Conservation (phyloP, 2,797 vertebrate species). For the Tinamus major region DNA sequence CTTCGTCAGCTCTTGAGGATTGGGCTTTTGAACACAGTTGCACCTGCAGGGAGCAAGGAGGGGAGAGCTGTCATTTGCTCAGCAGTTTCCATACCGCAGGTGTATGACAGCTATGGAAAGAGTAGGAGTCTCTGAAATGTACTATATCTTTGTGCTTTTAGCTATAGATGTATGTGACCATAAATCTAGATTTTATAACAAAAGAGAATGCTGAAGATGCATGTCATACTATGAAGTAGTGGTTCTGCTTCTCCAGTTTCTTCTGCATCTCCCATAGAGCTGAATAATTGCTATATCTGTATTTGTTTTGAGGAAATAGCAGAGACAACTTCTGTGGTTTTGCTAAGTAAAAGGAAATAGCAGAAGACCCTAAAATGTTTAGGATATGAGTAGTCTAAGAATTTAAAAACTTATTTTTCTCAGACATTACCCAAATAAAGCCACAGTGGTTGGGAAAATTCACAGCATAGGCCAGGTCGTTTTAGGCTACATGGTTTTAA, state of each 20-base stretch:
- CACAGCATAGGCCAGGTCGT: background rate
- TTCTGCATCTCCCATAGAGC: background rate
- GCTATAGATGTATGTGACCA: background rate
- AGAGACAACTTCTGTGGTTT: background rate
- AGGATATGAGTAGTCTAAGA: background rate
- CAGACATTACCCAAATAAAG: background rate
- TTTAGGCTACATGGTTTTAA: background rate
- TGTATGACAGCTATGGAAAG: background rate
- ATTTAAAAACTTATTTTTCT: background rate
- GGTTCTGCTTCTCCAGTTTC: background rate
- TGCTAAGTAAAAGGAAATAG: background rate
- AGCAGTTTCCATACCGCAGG: background rate
- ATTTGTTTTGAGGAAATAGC: background rate
- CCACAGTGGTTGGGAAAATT: background rate
- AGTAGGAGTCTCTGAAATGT: background rate
- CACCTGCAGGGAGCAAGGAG: background rate
- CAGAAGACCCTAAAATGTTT: background rate
- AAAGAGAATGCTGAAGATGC: background rate
- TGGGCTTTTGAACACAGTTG: accelerated
- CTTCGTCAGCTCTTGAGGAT: background rate
- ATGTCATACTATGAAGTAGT: background rate
- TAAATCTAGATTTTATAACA: background rate
- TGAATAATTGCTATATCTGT: background rate
- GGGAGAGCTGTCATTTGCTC: background rate
- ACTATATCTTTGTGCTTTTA: background rate